These are phyloP conservation scores for Sebastes steindachneri DNA, from an alignment of 2,797 vertebrate species.

Conservation along the genomic window DNA sequence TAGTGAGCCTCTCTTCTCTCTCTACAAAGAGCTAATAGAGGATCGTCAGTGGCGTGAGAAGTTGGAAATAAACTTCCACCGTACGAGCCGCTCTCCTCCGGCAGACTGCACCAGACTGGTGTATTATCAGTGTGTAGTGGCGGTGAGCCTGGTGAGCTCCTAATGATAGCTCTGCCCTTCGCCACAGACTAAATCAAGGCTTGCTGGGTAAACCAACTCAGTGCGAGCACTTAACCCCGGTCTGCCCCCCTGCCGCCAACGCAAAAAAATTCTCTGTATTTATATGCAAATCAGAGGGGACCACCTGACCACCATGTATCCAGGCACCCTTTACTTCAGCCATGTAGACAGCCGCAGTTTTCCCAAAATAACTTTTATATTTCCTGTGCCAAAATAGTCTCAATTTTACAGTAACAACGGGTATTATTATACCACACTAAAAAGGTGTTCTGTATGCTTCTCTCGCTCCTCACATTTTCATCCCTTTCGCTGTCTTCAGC, in stretches of 20 bases:
- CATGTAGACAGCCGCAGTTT: not conserved
- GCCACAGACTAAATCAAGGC: constrained; percentile 78
- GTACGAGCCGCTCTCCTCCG: not conserved
- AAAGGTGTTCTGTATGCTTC: not conserved
- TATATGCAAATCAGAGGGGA: constrained; percentile 76
- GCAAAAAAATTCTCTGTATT: constrained; percentile 68
- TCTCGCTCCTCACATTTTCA: not conserved
- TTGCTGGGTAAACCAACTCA: constrained; percentile 76
- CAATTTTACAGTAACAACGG: not conserved
- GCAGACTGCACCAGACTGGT: constrained; percentile 31
- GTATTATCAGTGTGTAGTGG: constrained; percentile 49
- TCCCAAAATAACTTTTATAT: constrained; percentile 26
- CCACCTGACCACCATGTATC: constrained; percentile 58
- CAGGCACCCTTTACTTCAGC: constrained; percentile 28
- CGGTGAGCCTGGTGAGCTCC: constrained; percentile 70
- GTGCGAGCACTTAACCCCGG: constrained; percentile 77
- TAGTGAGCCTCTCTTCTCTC: not conserved
- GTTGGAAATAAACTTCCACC: not conserved
- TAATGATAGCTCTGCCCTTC: constrained; percentile 79
- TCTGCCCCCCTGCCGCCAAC: constrained; percentile 59
- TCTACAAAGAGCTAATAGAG: not conserved
- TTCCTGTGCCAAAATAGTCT: constrained; percentile 14
- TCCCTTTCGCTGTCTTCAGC: not conserved
- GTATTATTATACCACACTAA: constrained; percentile 1
- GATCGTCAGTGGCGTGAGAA: not conserved